These are phyloP conservation scores for Heliconius sara DNA, from an alignment of 2,888 invertebrate species.

Conservation along the genomic window DNA sequence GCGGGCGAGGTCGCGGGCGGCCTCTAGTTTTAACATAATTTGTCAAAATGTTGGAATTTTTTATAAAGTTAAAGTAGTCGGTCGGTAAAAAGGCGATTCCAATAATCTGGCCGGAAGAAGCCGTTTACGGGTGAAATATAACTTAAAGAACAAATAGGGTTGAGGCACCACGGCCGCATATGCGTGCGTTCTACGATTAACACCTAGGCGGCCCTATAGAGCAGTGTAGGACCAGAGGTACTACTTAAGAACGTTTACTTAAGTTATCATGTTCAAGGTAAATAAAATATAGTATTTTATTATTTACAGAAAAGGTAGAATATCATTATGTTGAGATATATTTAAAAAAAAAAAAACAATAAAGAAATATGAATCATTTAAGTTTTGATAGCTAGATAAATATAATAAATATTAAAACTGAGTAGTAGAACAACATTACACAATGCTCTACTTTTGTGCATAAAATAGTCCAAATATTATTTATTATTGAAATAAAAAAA, in stretches of 20 bases:
- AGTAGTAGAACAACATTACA: too few relatives aligned
- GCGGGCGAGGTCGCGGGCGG: too few relatives aligned
- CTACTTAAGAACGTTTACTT: not conserved
- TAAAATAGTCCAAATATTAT: too few relatives aligned
- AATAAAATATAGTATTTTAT: not conserved
- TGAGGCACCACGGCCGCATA: constrained; percentile 63
- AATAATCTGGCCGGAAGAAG: constrained; percentile 77
- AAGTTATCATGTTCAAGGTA: too few relatives aligned
- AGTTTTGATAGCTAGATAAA: too few relatives aligned
- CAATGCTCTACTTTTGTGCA: too few relatives aligned
- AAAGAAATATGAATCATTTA: too few relatives aligned
- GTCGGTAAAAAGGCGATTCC: constrained; percentile 69
- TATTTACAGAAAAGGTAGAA: not conserved
- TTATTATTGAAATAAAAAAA: too few relatives aligned
- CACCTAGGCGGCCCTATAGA: constrained; percentile 65
- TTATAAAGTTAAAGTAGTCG: constrained; percentile 33
- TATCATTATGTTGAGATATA: too few relatives aligned
- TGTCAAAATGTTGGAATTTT: constrained; percentile 9
- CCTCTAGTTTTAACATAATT: not conserved
- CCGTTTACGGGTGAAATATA: constrained; percentile 75
- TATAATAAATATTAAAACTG: too few relatives aligned
- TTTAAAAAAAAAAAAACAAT: too few relatives aligned
- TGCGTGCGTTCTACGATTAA: constrained; percentile 70
- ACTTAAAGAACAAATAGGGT: constrained; percentile 74
- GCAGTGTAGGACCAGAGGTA: constrained; percentile 53